Evolutionary conservation across 1,140 invertebrate genomes (phyloP).

Genomic region (Steinernema khuongi): DNA sequence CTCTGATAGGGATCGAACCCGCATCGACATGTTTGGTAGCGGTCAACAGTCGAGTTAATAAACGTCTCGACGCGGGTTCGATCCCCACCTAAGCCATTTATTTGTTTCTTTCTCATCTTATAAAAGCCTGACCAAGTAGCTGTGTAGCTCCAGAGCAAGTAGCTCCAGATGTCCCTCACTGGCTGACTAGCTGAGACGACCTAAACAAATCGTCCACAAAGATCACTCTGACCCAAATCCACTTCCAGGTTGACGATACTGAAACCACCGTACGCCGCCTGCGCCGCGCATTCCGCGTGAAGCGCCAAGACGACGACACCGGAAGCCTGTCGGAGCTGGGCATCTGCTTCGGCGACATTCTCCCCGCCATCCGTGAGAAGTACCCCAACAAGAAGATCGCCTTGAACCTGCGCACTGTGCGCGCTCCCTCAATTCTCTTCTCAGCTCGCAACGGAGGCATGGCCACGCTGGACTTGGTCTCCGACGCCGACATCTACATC

Average conservation of each 20-base stretch:
- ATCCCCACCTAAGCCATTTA: too few relatives aligned
- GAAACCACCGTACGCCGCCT: background rate
- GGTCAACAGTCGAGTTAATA: too few relatives aligned
- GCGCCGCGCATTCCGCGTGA: background rate
- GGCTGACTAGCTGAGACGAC: too few relatives aligned
- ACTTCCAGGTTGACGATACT: background rate
- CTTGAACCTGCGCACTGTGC: conserved; percentile 45
- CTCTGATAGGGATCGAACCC: too few relatives aligned
- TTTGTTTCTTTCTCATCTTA: too few relatives aligned
- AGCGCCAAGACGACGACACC: conserved; percentile 3
- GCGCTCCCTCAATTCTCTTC: conserved; percentile 51
- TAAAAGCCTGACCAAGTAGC: too few relatives aligned
- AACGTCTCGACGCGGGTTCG: too few relatives aligned
- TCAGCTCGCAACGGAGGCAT: conserved; percentile 45
- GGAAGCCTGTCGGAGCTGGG: conserved; percentile 45
- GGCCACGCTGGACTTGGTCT: conserved; percentile 44
- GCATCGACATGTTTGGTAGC: too few relatives aligned
- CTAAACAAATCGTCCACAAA: too few relatives aligned
- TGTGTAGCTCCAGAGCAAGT: too few relatives aligned
- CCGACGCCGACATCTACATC: conserved; percentile 57
- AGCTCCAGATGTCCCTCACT: too few relatives aligned
- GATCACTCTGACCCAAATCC: too few relatives aligned
- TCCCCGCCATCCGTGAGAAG: conserved; percentile 54
- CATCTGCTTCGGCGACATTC: conserved; percentile 57
- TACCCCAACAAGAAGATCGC: conserved; percentile 54